Percentiles rank a stretch among this genome's conserved stretches.
Evolutionary conservation across 2,113 vertebrate species (phyloP).

Genomic region (Elephas maximus): DNA sequence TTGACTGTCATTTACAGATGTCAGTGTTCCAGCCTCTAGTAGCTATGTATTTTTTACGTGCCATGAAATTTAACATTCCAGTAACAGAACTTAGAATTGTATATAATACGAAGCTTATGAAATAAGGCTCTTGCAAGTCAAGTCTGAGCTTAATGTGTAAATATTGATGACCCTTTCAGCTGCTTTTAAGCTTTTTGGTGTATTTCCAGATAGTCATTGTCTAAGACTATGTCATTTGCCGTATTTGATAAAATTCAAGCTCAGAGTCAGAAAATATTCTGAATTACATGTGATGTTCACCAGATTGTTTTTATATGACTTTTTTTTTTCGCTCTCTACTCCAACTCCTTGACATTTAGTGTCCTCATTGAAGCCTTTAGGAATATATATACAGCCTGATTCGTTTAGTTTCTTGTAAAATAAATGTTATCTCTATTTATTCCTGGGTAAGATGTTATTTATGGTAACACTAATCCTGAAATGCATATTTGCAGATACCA

Average conservation of each 20-base stretch:
- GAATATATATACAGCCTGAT: background rate
- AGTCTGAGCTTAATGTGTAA: background rate
- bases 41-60: background rate
- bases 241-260: background rate
- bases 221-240: background rate
- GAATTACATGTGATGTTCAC: background rate
- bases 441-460: background rate
- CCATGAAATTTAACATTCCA: background rate
- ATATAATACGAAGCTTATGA: background rate
- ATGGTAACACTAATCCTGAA: background rate
- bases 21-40: background rate
- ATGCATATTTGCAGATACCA: constrained; percentile 9
- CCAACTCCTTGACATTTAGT: background rate
- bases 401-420: constrained; percentile 38
- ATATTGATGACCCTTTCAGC: background rate
- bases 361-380: background rate
- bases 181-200: background rate
- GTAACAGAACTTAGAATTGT: background rate
- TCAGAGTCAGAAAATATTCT: background rate
- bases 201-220: background rate
- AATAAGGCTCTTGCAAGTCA: background rate
- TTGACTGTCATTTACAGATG: background rate
- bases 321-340: background rate
- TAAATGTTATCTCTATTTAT: background rate
- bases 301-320: constrained; percentile 43